Conservation (phyloP, 2,113 vertebrate species). For the Vireo altiloquus region DNA sequence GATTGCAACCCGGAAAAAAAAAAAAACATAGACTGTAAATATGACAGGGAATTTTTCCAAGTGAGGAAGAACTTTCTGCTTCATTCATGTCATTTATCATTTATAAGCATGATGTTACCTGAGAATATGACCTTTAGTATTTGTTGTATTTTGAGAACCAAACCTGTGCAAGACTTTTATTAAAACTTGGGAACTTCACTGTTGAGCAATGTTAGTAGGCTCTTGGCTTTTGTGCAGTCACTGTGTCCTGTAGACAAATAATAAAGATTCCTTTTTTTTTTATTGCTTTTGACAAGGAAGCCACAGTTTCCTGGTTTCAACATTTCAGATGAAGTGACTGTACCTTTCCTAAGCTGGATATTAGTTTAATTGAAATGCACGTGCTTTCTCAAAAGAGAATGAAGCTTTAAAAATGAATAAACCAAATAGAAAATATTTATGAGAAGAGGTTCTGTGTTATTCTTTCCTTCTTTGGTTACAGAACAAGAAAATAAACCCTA, state of each 20-base stretch:
- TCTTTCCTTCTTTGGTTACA: background rate
- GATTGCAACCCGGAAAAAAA: background rate
- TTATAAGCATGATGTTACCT: background rate
- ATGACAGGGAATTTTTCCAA: background rate
- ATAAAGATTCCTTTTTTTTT: background rate
- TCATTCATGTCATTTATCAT: background rate
- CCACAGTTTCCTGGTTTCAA: background rate
- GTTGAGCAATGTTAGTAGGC: slow-evolving; percentile 6
- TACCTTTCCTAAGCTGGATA: background rate
- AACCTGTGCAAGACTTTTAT: background rate
- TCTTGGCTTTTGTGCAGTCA: background rate
- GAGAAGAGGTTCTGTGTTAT: background rate
- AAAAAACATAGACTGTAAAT: background rate
- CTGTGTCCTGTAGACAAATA: background rate
- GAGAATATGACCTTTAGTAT: background rate
- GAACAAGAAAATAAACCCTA: background rate
- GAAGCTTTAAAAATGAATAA: background rate
- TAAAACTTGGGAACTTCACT: background rate
- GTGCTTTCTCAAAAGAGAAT: background rate
- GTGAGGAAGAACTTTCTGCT: slow-evolving; percentile 29
- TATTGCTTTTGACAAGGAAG: background rate
- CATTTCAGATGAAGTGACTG: background rate
- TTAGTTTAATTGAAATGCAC: background rate
- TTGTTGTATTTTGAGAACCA: slow-evolving; percentile 12
- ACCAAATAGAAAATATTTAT: background rate